These are phyloP conservation scores for Bos indicus DNA, from an alignment of 2,113 vertebrate genomes.

Conservation along the genomic window DNA sequence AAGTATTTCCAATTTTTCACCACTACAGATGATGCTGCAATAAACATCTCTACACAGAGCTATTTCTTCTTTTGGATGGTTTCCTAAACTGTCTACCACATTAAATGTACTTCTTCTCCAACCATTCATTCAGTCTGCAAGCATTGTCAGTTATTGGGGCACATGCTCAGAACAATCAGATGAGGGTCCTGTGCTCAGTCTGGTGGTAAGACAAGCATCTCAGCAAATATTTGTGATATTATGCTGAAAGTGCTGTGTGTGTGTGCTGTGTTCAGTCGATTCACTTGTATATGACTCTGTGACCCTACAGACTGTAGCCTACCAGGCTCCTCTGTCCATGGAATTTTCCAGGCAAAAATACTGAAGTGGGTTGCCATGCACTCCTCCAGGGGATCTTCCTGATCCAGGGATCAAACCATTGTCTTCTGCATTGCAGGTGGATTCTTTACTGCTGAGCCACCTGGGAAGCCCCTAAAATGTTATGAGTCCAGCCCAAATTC, in stretches of 20 bases:
- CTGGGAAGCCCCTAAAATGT: neutral
- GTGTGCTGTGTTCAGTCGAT: neutral
- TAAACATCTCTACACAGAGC: slow-evolving; percentile 7
- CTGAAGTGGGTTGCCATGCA: neutral
- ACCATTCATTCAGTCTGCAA: neutral
- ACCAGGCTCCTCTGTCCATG: neutral
- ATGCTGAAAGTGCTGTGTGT: neutral
- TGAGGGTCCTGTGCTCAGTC: neutral
- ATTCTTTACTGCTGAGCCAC: neutral
- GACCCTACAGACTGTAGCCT: neutral
- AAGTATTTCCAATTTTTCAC: slow-evolving; percentile 50
- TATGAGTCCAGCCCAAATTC: neutral
- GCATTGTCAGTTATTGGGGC: neutral
- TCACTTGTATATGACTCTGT: neutral
- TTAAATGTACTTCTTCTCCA: slow-evolving; percentile 16
- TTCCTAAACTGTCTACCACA: neutral
- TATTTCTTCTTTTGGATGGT: slow-evolving; percentile 3
- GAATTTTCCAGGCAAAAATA: neutral
- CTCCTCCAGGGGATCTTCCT: neutral
- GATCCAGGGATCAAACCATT: neutral
- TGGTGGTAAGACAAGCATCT: neutral
- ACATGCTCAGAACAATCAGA: neutral
- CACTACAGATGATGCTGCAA: neutral
- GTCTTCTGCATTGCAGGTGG: neutral
- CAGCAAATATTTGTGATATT: neutral